Evolutionary conservation across 2,113 vertebrate genomes (phyloP).

Genomic region (Podiceps cristatus): DNA sequence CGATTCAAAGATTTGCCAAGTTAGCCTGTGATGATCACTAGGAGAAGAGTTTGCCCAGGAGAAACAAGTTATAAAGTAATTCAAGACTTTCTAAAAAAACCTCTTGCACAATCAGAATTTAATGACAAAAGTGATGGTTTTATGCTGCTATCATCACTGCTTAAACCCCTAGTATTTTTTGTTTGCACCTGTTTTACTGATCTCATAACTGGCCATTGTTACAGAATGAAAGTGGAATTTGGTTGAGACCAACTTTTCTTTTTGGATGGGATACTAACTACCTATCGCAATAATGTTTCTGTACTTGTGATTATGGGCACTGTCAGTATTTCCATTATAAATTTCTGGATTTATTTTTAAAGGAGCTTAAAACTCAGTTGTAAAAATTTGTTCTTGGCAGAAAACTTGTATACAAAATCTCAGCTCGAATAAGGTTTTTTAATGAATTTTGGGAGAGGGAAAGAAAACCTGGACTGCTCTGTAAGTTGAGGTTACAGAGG

Average conservation of each 20-base stretch:
- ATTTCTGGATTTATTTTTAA: constrained; percentile 39
- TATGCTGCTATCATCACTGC: background rate
- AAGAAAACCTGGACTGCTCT: background rate
- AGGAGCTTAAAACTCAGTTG: constrained; percentile 67
- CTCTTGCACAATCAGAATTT: background rate
- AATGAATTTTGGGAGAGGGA: constrained; percentile 17
- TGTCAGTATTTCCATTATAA: constrained; percentile 78
- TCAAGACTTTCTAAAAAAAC: background rate
- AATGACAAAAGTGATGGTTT: background rate
- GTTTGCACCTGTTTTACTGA: constrained; percentile 48
- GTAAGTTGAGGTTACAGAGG: background rate
- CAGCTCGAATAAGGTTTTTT: constrained; percentile 30
- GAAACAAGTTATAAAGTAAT: background rate
- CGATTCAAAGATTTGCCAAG: background rate
- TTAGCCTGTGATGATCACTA: background rate
- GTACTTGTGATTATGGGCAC: constrained; percentile 43
- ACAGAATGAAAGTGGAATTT: background rate
- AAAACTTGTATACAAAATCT: constrained; percentile 70
- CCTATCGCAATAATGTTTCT: constrained; percentile 58
- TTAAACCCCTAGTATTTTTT: constrained; percentile 23
- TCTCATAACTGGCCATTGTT: constrained; percentile 50
- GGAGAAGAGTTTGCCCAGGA: background rate
- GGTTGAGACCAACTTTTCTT: constrained; percentile 9
- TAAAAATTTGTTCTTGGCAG: constrained; percentile 77
- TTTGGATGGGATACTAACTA: constrained; percentile 56